Evolutionary conservation across 2,888 invertebrate genomes (phyloP).

Genomic region (Hypselothyrea guttata): DNA sequence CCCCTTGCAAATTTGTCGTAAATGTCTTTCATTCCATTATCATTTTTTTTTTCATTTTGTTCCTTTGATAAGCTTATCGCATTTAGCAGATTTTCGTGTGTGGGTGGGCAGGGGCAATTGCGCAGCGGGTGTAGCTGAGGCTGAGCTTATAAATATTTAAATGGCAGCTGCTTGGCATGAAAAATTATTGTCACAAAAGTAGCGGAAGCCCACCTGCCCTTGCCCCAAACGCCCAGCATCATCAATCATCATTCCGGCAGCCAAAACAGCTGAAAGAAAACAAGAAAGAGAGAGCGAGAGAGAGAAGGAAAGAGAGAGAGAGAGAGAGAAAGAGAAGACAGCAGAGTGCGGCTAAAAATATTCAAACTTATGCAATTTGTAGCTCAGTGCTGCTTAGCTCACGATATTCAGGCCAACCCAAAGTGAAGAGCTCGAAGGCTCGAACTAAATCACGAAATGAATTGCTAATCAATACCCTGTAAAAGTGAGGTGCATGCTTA

Average conservation of each 20-base stretch:
- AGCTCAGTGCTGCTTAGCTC: constrained; percentile 7
- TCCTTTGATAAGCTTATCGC: constrained; percentile 35
- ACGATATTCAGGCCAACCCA: too few species aligned
- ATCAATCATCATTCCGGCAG: constrained; percentile 45
- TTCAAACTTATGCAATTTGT: constrained; percentile 28
- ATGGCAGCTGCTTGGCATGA: constrained; percentile 54
- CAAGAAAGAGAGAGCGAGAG: neutral
- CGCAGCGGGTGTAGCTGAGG: constrained; percentile 1
- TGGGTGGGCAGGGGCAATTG: too few species aligned
- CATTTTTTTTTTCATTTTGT: constrained; percentile 7
- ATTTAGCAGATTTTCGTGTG: constrained; percentile 31
- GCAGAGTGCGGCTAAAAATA: too few species aligned
- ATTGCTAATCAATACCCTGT: too few species aligned
- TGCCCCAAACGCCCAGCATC: constrained; percentile 19
- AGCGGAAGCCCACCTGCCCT: constrained; percentile 38
- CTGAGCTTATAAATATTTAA: constrained; percentile 59
- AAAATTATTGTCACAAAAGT: constrained; percentile 47
- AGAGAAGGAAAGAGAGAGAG: neutral
- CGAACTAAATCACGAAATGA: too few species aligned
- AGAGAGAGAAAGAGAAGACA: neutral
- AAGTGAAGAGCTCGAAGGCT: too few species aligned
- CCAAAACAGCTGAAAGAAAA: constrained; percentile 25
- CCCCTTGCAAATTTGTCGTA: constrained; percentile 46
- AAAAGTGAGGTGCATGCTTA: too few species aligned
- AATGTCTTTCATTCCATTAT: constrained; percentile 11